Conservation (phyloP, 2,888 invertebrate species). For the Hipparchia semele region DNA sequence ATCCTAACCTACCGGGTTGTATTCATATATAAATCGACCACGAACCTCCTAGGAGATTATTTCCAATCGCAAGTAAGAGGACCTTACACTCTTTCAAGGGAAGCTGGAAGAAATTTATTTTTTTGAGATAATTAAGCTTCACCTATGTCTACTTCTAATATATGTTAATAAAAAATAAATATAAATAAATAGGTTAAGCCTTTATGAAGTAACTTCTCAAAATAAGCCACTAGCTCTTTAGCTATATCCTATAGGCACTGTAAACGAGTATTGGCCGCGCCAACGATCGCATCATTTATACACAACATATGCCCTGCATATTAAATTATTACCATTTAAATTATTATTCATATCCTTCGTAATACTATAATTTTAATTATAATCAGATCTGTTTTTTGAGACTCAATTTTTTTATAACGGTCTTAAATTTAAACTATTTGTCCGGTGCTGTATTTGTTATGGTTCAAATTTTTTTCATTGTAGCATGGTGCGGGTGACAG, state of each 20-base stretch:
- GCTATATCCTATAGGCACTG: constrained; percentile 38
- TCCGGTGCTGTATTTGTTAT: constrained; percentile 10
- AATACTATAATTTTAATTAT: constrained; percentile 24
- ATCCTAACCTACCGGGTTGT: too few species aligned
- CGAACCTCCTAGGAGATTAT: not conserved
- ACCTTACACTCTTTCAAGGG: too few species aligned
- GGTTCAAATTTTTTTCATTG: not conserved
- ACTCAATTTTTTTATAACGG: constrained; percentile 21
- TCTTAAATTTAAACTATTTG: constrained; percentile 34
- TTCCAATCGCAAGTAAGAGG: not conserved
- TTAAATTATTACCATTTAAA: constrained; percentile 34
- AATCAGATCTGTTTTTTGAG: constrained; percentile 33
- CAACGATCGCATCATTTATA: constrained; percentile 16
- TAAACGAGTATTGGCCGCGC: constrained; percentile 27
- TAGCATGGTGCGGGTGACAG: too few species aligned
- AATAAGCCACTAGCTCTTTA: constrained; percentile 6
- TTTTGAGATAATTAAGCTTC: too few species aligned
- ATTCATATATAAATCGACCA: not conserved
- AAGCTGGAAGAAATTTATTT: too few species aligned
- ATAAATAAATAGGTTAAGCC: not conserved
- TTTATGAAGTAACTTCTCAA: constrained; percentile 1
- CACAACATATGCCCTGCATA: constrained; percentile 41
- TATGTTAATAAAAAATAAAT: too few species aligned
- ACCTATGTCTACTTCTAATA: too few species aligned
- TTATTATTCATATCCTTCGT: constrained; percentile 6